Base-by-base conservation (phyloP, 2,888 invertebrate species). In the Camptogramma bilineatum region DNA sequence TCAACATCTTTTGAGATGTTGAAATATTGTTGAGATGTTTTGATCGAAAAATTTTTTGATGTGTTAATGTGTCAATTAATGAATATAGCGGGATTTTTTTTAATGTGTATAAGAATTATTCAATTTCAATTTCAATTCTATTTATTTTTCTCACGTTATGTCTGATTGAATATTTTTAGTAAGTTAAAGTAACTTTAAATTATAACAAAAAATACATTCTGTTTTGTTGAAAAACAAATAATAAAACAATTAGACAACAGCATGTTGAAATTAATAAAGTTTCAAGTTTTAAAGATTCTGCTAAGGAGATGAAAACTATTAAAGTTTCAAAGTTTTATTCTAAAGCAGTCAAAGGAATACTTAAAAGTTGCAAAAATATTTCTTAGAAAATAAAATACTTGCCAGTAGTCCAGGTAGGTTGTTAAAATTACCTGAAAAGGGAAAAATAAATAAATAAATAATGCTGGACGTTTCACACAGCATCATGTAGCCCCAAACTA, bases 331-430 rank as follows among this genome's bases (percentile, higher is more conserved):
- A 62, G 62, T 64, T 64, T 19, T 16, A 39, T 57, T 65, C 46
- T 18, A 58, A 42, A 60, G 56, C 52, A 42, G 59, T 55, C 63
- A 62, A 66, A 66, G 59, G 66, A 66, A 66, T 66, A 53, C 51
- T 39, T 61, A 18, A 60, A 56, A 31, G 52, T 19, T 58, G 28
- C 4, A n/a, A 16, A 46, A 28, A 34, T 18, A 31, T 56, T 46
- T 46, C 5, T 19, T 19, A 16, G n/a, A 24, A 51, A 57, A 52
- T 24, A 51, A 44, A 24, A 13, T 18, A 52, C 44, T 18, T 34
- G 16, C 57, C 21, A 31, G 10, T 21, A 52, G 9, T 31, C 46
- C 53, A 17, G 60, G 24, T 17, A 34, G 39, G 5, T 39, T n/a
- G n/a, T 31, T n/a, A 17, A 13, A 34, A n/a, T 57, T 57, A 57